Evolutionary conservation across 2,113 vertebrate genomes (phyloP).

Genomic region (Leucosticte australis): DNA sequence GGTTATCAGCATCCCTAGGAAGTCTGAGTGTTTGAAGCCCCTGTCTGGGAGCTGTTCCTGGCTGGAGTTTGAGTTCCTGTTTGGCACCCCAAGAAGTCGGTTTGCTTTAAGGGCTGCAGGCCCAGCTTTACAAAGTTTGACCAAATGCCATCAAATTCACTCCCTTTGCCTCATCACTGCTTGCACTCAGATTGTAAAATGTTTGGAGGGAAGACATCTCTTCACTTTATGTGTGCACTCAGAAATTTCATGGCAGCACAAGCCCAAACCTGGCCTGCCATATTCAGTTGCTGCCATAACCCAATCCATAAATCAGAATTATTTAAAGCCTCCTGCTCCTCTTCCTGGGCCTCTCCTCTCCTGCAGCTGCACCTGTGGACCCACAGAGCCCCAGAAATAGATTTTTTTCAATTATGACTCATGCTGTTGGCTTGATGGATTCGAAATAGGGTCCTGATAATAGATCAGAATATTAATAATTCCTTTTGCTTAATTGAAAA

Average conservation of each 20-base stretch:
- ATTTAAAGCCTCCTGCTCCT: neutral
- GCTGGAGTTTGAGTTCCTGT: neutral
- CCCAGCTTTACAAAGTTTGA: neutral
- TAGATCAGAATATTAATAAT: neutral
- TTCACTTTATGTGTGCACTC: neutral
- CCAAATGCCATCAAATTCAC: neutral
- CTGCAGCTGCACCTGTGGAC: neutral
- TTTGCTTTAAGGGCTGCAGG: neutral
- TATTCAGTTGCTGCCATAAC: neutral
- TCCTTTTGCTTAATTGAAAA: neutral
- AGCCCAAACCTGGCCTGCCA: neutral
- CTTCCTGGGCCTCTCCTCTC: neutral
- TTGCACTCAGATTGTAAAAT: rapidly evolving
- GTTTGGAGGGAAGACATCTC: neutral
- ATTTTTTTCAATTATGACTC: neutral
- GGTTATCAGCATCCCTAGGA: rapidly evolving
- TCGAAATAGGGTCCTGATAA: neutral
- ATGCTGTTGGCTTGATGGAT: neutral
- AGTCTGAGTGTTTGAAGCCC: rapidly evolving
- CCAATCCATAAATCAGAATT: neutral
- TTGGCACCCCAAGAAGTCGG: neutral
- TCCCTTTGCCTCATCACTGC: neutral
- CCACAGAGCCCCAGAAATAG: neutral
- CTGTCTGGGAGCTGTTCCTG: neutral
- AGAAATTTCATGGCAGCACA: neutral